Base-by-base conservation (phyloP, 2,888 invertebrate genomes). In the Monopis laevigella region DNA sequence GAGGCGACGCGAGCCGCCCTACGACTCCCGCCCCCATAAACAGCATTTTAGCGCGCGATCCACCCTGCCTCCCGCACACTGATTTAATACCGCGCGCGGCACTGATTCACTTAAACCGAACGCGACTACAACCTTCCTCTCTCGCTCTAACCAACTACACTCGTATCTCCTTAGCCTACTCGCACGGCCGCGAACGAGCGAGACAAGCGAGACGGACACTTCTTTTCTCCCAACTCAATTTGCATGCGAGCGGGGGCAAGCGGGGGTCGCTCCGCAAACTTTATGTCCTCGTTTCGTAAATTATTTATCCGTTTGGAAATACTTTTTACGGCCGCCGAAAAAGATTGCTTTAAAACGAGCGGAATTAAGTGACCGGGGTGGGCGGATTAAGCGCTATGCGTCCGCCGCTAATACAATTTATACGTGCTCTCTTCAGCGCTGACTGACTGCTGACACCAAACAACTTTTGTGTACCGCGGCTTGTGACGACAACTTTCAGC, bases 101-200 rank as follows among this genome's bases (percentile, higher is more conserved):
- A 80, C 77, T 78, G 78, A 80, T 80, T 80, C 80, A 80, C 80
- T 72, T 80, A 80, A 80, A 61, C 66, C 59, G 74, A 77, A 77
- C 77, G 73, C 75, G 72, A 72, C 77, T 69, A 65, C 70, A 61
- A 55, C 59, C 59, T 58, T 57, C 65, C 74, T 67, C 67, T 57
- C 66, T 75, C 73, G 53, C 51, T 46, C 44, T 55, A 55, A 55
- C 51, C 54, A 48, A 53, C 49, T 49, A 55, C 43, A 42, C 49
- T 35, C 45, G 48, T 61, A n/a, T n/a, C n/a, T n/a, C n/a, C n/a
- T n/a, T n/a, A n/a, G n/a, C 65, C 52, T 53, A 48, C 51, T 58
- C 56, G 39, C 56, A 42, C 58, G 44, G 49, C 48, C 48, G 48
- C 51, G 59, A 36, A 45, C 50, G 66, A 80, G 59, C 61, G 78